Base-by-base conservation (phyloP, 1,140 invertebrate genomes). In the Drosophila ambigua region DNA sequence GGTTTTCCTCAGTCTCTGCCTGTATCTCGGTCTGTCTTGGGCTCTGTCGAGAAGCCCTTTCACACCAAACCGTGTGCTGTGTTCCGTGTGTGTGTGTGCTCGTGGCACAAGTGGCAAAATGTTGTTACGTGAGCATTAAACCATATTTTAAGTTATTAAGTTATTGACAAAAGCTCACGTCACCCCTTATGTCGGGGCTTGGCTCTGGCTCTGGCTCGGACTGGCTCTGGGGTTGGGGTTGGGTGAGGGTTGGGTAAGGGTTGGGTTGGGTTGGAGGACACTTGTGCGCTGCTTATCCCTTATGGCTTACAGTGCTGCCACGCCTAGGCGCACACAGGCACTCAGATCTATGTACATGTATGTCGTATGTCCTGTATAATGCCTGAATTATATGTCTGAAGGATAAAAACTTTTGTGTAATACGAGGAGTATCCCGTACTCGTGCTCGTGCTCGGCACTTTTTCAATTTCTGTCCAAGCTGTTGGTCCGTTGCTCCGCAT, bases 111-210 rank as follows among this genome's bases (percentile, higher is more conserved):
- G 82, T 85, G 82, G 82, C 82, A 87, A 85, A 85, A 85, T 85
- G 82, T 87, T 87, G 83, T 87, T 87, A 87, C 83, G 83, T 88
- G 83, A 79, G 79, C 83, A 88, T 88, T 88, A 88, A 88, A 88
- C 79, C 83, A 88, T 88, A 88, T 88, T 88, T 88, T 88, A 88
- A 88, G 83, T 88, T 88, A 88, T 88, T 88, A 88, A 88, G 83
- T 88, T 88, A 88, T 88, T 88, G 83, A 88, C 79, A 88, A 83
- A 88, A 79, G 79, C 83, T 79, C 83, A 88, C 83, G 79, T 87
- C 83, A 87, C 79, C 83, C 83, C 72, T 79, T 80, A 45, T 71
- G 67, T 28, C 26, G 60, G 41, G 24, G 49, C 24, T 49, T 43
- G 35, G 35, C 53, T 24, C 23, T 7, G 28, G 7, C 28, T 31